Evolutionary conservation across 1,140 invertebrate genomes (phyloP), one percentile per base, ranked within the genome.

Genomic region (Ruditapes philippinarum): DNA sequence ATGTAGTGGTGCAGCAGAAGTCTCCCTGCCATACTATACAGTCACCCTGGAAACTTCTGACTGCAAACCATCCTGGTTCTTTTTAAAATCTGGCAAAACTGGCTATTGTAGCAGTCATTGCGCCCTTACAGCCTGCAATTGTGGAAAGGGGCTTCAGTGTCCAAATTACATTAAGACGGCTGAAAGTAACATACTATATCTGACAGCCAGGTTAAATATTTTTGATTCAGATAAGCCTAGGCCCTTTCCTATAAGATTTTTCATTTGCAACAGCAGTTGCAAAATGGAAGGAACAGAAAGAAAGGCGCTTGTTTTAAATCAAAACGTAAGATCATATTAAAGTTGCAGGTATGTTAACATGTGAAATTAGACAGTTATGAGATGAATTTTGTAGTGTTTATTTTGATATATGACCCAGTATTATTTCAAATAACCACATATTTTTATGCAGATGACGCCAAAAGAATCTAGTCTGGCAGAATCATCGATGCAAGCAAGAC

Each of bases 121-220:
- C 25, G 11, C 62, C 62, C 31, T 31, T 68, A 25, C 62, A 68
- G 31, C 12, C 62, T n/a, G 62, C 62, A 68, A 68, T 25, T n/a
- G 62, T 68, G 19, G 62, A 68, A 25, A 68, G 62, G 28, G 62
- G 62, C 12, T 68, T 68, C 62, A 68, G 62, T 68, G 25, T 68
- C 28, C 62, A 68, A 31, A 68, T 17, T 25, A 31, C 25, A 68
- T 68, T n/a, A 68, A 68, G 28, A 25, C 28, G 62, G 11, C 62
- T n/a, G 19, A 12, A 11, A 25, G 62, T 17, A 68, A 68, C 31
- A 68, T 12, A 31, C 28, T 68, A 25, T 68, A 12, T 68, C 12
- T 11, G 12, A 25, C 19, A n/a, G 9, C 9, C 19, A 19, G n/a
- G n/a, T n/a, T n/a, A 17, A 17, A 68, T 17, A 11, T 11, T 25